Base-by-base conservation (phyloP, 2,888 invertebrate species). In the Agriopis aurantiaria region DNA sequence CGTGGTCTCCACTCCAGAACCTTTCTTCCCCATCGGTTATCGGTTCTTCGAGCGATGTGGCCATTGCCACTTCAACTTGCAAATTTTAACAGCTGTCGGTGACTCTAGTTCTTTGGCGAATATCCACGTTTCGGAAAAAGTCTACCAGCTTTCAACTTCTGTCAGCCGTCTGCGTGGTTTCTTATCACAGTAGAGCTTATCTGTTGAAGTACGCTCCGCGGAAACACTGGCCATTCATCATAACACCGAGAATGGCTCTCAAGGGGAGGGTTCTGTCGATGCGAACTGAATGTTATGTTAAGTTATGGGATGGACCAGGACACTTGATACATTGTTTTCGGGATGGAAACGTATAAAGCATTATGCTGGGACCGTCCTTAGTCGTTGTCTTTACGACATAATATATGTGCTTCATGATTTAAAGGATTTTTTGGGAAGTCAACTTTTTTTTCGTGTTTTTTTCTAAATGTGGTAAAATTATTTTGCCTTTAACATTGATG, bases 191-290 rank as follows among this genome's bases (percentile, higher is more conserved):
- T 33, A 17, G 56, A 69, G 70, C 66, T 70, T 70, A 70, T 70
- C 70, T 51, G 65, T 9, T 69, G 62, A 66, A 71, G 62, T 63
- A 71, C 59, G 70, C 49, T 59, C 52, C 43, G 17, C 59, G 69
- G 65, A 68, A 72, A 69, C 60, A 49, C 64, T 12, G 66, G 63
- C 60, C 66, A 67, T 72, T 64, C 66, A 66, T 72, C 72, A 72
- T 72, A 66, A 69, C 69, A 51, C 46, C 45, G 64, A 58, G 61
- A 71, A 74, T 68, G 56, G 67, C 52, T 23, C 74, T 48, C 65
- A n/a, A 52, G 69, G 71, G 74, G 41, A 59, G 33, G 43, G 65
- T 72, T 69, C 61, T 51, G 66, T 68, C 66, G 69, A 67, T 71
- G 55, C 55, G 45, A 48, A 57, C 65, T 65, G 62, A 57, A 71